Base-by-base conservation (phyloP, 2,888 invertebrate species). In the Apodemia hepburni region DNA sequence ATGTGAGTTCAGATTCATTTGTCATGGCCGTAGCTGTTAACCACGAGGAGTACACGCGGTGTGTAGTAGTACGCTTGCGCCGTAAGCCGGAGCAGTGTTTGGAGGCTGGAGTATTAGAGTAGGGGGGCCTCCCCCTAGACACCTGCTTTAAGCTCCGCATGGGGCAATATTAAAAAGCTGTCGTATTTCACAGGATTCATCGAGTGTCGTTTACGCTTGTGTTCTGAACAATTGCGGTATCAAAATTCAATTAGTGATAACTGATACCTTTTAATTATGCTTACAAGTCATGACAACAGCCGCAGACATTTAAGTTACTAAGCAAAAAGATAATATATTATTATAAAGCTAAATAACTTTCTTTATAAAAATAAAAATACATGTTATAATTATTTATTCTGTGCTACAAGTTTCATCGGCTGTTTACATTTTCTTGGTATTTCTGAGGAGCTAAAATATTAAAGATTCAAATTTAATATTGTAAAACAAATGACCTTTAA, bases 11-110 rank as follows among this genome's bases (percentile, higher is more conserved):
- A 67, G 64, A 64, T 67, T 66, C 67, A 69, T 70, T 68, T 67
- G 70, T 69, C 69, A 33, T 33, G 33, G 33, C 33, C 33, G 33
- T 33, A 8, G 33, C 33, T 33, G 7, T 33, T 8, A 33, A 8
- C 33, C 33, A 33, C 33, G 33, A 33, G 33, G 33, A 33, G 77
- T 84, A 76, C 86, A 89, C 84, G 88, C 81, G 80, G 83, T 71
- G 18, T 68, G 76, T 80, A 79, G 78, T 49, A 78, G 79, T 82
- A 83, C 85, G 87, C 89, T 80, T 85, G 90, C 89, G 90, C 77
- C 64, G 66, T 77, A 68, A 70, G 66, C 61, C 68, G 63, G 59
- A 59, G 60, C 61, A 22, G 45, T 47, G 63, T 12, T 38, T 2
- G 64, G 67, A 61, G 62, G 63, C 65, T 69, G 65, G 61, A 60